Conservation (phyloP, 2,113 vertebrate species). For the Sturnus vulgaris region DNA sequence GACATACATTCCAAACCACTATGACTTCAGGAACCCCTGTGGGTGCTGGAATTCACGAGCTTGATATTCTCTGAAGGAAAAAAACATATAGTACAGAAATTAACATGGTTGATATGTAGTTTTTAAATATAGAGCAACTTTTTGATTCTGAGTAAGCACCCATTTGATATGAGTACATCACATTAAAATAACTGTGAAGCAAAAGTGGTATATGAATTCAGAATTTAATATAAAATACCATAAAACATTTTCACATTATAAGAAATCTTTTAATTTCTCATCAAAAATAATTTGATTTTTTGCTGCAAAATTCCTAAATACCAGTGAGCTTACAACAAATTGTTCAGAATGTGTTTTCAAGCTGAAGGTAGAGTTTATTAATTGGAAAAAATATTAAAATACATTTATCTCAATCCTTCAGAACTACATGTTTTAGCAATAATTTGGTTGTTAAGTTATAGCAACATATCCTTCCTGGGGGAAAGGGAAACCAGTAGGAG, state of each 20-base stretch:
- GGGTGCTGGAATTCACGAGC: not conserved
- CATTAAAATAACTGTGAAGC: not conserved
- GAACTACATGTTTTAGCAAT: not conserved
- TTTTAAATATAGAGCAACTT: not conserved
- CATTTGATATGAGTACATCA: not conserved
- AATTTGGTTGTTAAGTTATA: not conserved
- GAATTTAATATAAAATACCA: not conserved
- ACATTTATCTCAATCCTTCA: not conserved
- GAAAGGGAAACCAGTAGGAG: conserved; percentile 31
- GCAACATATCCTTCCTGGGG: not conserved
- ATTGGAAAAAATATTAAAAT: not conserved
- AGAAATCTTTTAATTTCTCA: not conserved
- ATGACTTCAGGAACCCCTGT: not conserved
- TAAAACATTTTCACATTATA: not conserved
- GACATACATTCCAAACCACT: not conserved
- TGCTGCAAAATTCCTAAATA: not conserved
- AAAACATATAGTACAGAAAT: not conserved
- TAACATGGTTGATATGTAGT: not conserved
- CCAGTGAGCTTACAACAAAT: not conserved
- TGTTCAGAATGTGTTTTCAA: not conserved
- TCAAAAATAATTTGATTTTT: not conserved
- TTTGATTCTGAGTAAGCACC: not conserved
- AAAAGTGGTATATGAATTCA: not conserved
- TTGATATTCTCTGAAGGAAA: not conserved
- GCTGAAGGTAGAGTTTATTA: not conserved